A percentile compares a stretch with the other conserved stretches of the same genome.
Conservation (phyloP, 1,140 invertebrate genomes). For the Temnothorax nylanderi region DNA sequence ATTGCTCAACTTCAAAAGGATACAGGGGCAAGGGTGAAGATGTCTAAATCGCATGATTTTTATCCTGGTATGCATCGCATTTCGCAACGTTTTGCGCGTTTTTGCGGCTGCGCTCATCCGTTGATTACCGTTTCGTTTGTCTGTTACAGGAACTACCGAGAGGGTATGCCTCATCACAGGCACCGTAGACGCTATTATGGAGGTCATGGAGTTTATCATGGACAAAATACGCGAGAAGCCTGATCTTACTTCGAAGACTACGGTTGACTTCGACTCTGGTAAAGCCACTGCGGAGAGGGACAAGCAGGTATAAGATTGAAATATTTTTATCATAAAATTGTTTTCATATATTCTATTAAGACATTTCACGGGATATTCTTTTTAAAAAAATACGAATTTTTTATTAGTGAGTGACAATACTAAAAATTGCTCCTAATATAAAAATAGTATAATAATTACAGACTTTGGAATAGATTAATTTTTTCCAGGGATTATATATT, state of each 20-base stretch:
- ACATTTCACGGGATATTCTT: background rate
- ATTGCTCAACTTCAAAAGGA: conserved; percentile 99
- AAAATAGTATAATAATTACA: conserved; percentile 9
- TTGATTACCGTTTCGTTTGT: background rate
- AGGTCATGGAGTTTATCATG: conserved; percentile 98
- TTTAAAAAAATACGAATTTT: background rate
- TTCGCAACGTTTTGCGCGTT: background rate
- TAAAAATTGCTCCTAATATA: background rate
- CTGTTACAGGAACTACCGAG: conserved; percentile 95
- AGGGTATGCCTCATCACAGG: conserved; percentile 98
- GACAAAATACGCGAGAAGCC: conserved; percentile 99
- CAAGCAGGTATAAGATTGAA: conserved; percentile 87
- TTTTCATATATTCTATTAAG: background rate
- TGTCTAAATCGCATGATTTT: conserved; percentile 99
- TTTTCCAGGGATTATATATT: background rate
- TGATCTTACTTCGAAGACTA: conserved; percentile 93
- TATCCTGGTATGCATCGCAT: conserved; percentile 92
- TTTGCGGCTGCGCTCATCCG: background rate
- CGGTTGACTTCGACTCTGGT: conserved; percentile 89
- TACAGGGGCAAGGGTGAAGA: conserved; percentile 97
- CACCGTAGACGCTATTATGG: conserved; percentile 96
- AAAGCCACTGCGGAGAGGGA: conserved; percentile 92
- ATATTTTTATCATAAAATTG: conserved; percentile 7
- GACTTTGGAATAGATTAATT: background rate
- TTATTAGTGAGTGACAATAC: background rate